Conservation (phyloP, 2,888 invertebrate genomes). For the Apotomis capreana region DNA sequence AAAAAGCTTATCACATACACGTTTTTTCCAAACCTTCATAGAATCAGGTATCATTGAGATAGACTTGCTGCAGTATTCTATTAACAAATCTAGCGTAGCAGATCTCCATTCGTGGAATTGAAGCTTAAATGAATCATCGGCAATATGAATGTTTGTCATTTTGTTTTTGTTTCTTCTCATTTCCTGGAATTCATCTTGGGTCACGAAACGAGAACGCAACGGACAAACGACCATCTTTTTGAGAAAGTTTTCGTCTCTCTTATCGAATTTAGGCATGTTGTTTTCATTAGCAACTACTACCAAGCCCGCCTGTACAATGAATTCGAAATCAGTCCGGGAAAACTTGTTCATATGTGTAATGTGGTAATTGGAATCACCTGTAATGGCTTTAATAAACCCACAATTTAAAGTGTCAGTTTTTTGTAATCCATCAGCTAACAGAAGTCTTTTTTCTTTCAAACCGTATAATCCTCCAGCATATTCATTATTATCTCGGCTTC, state of each 20-base stretch:
- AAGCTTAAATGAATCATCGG: slow-evolving; percentile 25
- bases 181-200: not conserved
- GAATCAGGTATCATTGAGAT: not conserved
- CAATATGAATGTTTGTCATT: slow-evolving; percentile 1
- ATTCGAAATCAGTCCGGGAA: too few relatives aligned
- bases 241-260: slow-evolving; percentile 17
- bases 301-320: not conserved
- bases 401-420: slow-evolving; percentile 28
- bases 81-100: slow-evolving; percentile 34
- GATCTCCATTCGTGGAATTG: slow-evolving; percentile 24
- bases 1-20: not conserved
- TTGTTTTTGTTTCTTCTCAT: not conserved
- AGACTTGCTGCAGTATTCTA: slow-evolving; percentile 27
- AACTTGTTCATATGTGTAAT: too few relatives aligned
- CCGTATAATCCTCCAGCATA: not conserved
- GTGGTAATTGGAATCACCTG: slow-evolving; percentile 6
- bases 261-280: slow-evolving; percentile 33
- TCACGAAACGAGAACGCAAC: slow-evolving; percentile 22
- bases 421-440: slow-evolving; percentile 23
- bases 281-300: slow-evolving; percentile 17
- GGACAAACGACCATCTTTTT: slow-evolving; percentile 27
- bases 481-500: too few relatives aligned
- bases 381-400: slow-evolving; percentile 20
- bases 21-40: not conserved
- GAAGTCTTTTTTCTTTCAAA: slow-evolving; percentile 5